Base-by-base conservation (phyloP, 2,888 invertebrate genomes). In the Scaptomyza cyrtandrae region DNA sequence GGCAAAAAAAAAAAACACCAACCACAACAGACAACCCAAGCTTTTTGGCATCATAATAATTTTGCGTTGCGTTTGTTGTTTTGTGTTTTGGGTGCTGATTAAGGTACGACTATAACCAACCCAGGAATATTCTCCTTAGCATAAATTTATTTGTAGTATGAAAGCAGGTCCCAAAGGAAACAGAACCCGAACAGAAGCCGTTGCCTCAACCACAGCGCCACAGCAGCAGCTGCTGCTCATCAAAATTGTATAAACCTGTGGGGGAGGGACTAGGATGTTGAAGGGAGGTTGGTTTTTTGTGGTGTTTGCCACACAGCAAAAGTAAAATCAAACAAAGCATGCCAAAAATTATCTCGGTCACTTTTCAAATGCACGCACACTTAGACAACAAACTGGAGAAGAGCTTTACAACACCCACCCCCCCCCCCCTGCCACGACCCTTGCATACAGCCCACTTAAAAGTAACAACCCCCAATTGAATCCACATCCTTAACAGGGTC, bases 331-430 rank as follows among this genome's bases (percentile, higher is more conserved):
- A 81, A 81, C 80, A 83, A 81, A 84, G 81, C 80, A 84, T 84
- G 76, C 84, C 82, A 79, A 82, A 81, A 82, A 85, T 82, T 79
- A 82, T 85, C 82, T 82, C 80, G 79, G 85, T 85, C 85, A 85
- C 81, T 82, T 82, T 85, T 82, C 81, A 85, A 82, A 82, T 77
- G 82, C 85, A 82, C 80, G 80, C 86, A 76, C 73, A 76, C 75
- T 76, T 62, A 66, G 63, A 65, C 67, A 60, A 58, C 55, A 62
- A 49, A 56, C 60, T 33, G n/a, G 24, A 48, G 35, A 37, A 54
- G 50, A 52, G 52, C n/a, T 24, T 11, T 13, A 19, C 16, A 31
- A 5, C 1, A 19, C 19, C 43, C 13, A 1, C 33, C 11, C 10
- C 6, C 11, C n/a, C 27, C 27, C 24, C 3, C 14, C 5, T 3